Base-by-base conservation (phyloP, 2,888 invertebrate species). In the Polia nebulosa region DNA sequence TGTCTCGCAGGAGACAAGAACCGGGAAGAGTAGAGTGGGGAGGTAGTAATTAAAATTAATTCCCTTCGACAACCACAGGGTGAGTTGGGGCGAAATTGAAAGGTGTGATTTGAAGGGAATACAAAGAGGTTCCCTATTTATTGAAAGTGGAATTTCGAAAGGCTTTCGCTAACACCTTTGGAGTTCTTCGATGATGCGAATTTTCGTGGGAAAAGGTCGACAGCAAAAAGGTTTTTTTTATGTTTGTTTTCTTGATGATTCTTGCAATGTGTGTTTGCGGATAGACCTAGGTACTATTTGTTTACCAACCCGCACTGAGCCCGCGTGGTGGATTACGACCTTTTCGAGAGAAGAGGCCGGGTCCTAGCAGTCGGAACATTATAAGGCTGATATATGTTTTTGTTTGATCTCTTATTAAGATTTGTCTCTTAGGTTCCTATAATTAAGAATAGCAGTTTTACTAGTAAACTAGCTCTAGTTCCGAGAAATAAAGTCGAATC, bases 21-120 rank as follows among this genome's bases (percentile, higher is more conserved):
- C 39, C 41, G 69, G 64, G 2, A 20, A 29, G 6, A 32, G 32
- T 47, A 53, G 63, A 69, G 56, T 29, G 63, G 59, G 66, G 51
- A 61, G 44, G 60, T 36, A 49, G 79, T 81, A 81, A 81, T 83
- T 84, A 84, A 84, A 83, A 82, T 83, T 74, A 82, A 84, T 82
- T 77, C 71, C 69, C 60, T 72, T 71, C 62, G 64, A 60, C 47
- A 83, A 80, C 83, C 83, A 74, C 78, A 66, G 63, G 61, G 62
- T 25, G 64, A 69, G 41, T 70, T 63, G 44, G 49, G 65, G 56
- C 51, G 59, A 68, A 74, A 83, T 82, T 78, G 80, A 78, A 76
- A 84, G 82, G 83, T 78, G 84, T 76, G 80, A 83, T 83, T 81
- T 59, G 67, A 63, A 67, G 32, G 59, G 71, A 76, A 62, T 58